Conservation (phyloP, 2,113 vertebrate species). For the Scytalopus superciliaris region DNA sequence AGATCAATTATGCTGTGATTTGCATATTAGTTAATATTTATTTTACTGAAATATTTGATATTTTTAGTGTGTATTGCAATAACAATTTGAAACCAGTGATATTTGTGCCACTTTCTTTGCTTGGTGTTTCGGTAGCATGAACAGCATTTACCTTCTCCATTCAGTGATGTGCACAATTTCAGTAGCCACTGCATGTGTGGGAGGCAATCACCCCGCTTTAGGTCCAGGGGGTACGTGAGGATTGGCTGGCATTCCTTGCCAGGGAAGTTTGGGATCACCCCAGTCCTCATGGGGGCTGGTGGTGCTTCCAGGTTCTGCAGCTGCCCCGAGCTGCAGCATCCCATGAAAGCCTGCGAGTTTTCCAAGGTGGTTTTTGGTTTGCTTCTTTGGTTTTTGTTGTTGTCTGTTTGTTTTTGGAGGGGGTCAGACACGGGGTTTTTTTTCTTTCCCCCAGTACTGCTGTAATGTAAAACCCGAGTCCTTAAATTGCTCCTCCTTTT, state of each 20-base stretch:
- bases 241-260: background rate
- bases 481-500: background rate
- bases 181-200: background rate
- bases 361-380: background rate
- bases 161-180: background rate
- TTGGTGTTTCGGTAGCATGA: background rate
- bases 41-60: background rate
- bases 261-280: background rate
- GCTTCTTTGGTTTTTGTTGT: background rate
- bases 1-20: background rate
- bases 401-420: background rate
- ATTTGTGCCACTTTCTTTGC: background rate
- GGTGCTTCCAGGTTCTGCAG: background rate
- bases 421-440: background rate
- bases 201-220: background rate
- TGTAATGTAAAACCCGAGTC: background rate
- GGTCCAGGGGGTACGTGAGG: background rate
- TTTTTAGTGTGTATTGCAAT: background rate
- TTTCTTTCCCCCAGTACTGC: background rate
- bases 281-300: rapidly evolving
- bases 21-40: background rate
- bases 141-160: background rate
- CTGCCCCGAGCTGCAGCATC: background rate
- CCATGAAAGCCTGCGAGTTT: background rate
- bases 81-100: background rate